A percentile compares a stretch with the other conserved stretches of the same genome.
Conservation (phyloP, 2,797 vertebrate species). For the Sebastes oblongus region DNA sequence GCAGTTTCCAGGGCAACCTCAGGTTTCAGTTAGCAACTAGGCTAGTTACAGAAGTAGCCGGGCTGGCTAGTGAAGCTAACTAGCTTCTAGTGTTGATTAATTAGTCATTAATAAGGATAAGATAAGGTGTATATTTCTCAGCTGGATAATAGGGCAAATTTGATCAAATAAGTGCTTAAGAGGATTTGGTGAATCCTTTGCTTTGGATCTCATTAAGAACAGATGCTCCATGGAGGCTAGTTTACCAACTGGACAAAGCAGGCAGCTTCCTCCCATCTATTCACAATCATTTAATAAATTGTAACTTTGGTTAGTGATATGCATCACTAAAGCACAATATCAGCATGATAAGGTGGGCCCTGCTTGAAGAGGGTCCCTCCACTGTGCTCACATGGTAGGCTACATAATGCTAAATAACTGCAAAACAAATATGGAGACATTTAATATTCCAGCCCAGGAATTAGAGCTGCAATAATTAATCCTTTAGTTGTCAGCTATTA, state of each 20-base stretch:
- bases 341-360: not conserved
- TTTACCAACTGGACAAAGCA: not conserved
- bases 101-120: not conserved
- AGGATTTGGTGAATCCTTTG: not conserved
- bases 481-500: too few relatives aligned
- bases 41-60: too few relatives aligned
- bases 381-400: not conserved
- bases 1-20: not conserved
- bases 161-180: too few relatives aligned
- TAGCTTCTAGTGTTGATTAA: not conserved
- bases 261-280: too few relatives aligned
- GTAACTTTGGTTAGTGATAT: not conserved
- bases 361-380: not conserved
- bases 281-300: not conserved
- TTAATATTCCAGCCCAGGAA: not conserved
- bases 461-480: too few relatives aligned
- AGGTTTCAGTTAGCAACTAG: too few relatives aligned
- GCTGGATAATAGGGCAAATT: too few relatives aligned
- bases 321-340: not conserved
- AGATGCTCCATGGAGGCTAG: not conserved
- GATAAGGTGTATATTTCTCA: too few relatives aligned
- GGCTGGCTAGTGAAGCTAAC: too few relatives aligned
- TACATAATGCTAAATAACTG: not conserved
- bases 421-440: not conserved
- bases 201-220: too few relatives aligned